These are phyloP conservation scores for Drosophila novamexicana DNA, from an alignment of 1,140 invertebrate species.

Conservation along the genomic window DNA sequence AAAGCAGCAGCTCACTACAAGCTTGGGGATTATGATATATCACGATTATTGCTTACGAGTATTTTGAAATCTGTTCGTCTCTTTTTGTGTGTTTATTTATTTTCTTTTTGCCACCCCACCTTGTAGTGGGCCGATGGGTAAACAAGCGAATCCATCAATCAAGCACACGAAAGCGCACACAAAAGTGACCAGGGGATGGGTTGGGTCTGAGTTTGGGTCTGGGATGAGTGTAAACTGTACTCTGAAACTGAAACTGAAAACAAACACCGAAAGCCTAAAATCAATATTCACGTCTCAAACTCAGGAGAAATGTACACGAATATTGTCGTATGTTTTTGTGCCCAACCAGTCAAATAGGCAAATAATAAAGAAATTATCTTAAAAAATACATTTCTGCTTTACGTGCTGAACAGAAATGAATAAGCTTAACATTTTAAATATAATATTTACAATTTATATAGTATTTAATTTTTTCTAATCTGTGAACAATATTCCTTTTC, in stretches of 20 bases:
- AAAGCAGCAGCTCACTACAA: slow-evolving; percentile 9
- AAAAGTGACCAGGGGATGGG: slow-evolving; percentile 59
- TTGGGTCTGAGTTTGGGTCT: slow-evolving; percentile 2
- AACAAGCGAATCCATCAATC: slow-evolving; percentile 80
- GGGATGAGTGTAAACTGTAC: neutral
- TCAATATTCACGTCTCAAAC: slow-evolving; percentile 34
- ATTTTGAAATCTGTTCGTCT: slow-evolving; percentile 53
- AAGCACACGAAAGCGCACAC: slow-evolving; percentile 70
- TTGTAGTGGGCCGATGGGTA: slow-evolving; percentile 70
- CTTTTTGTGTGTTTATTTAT: slow-evolving; percentile 22
- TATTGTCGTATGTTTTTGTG: slow-evolving; percentile 21
- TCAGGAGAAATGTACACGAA: slow-evolving; percentile 37
- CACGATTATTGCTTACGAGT: slow-evolving; percentile 70
- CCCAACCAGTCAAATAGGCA: slow-evolving; percentile 1
- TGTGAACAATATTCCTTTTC: neutral
- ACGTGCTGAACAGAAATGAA: no score
- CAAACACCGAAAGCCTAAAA: slow-evolving; percentile 14
- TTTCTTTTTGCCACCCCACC: slow-evolving; percentile 5
- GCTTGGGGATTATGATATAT: slow-evolving; percentile 65
- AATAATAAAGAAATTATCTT: slow-evolving; percentile 1
- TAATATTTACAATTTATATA: neutral
- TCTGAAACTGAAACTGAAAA: slow-evolving; percentile 11
- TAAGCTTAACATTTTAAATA: no score
- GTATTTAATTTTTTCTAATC: neutral
- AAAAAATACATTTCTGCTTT: neutral